Evolutionary conservation across 2,113 vertebrate genomes (phyloP).

Genomic region (Saguinus midas): DNA sequence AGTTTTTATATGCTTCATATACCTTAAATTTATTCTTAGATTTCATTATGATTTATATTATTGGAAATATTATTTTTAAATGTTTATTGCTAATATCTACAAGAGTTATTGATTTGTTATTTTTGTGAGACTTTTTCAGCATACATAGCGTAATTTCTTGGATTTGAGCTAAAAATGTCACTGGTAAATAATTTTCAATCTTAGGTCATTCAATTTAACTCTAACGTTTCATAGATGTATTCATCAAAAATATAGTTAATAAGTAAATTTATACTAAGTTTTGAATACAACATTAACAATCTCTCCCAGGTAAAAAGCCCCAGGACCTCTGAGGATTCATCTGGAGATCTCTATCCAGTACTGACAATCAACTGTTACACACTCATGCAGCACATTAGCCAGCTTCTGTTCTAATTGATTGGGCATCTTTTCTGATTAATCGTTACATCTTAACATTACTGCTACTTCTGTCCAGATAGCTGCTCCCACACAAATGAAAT

Average conservation of each 20-base stretch:
- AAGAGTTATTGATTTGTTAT: not conserved
- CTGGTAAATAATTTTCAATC: not conserved
- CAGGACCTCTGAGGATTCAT: not conserved
- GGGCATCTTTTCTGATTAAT: not conserved
- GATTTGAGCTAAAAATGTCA: not conserved
- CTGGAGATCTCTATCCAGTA: not conserved
- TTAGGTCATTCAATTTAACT: not conserved
- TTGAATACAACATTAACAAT: not conserved
- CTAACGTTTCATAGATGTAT: not conserved
- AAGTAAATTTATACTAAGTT: not conserved
- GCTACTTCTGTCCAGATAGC: not conserved
- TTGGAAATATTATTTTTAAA: slow-evolving; percentile 8
- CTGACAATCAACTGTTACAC: not conserved
- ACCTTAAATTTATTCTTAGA: not conserved
- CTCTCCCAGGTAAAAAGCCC: not conserved
- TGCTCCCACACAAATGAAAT: not conserved
- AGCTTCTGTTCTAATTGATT: not conserved
- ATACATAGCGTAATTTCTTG: not conserved
- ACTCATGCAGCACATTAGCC: not conserved
- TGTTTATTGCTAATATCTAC: not conserved
- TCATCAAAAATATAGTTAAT: not conserved
- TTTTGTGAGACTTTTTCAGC: not conserved
- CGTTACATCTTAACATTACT: not conserved
- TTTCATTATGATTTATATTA: not conserved
- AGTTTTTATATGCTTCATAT: not conserved